Evolutionary conservation across 2,888 invertebrate species (phyloP).

Genomic region (Cryptus viduatorius): DNA sequence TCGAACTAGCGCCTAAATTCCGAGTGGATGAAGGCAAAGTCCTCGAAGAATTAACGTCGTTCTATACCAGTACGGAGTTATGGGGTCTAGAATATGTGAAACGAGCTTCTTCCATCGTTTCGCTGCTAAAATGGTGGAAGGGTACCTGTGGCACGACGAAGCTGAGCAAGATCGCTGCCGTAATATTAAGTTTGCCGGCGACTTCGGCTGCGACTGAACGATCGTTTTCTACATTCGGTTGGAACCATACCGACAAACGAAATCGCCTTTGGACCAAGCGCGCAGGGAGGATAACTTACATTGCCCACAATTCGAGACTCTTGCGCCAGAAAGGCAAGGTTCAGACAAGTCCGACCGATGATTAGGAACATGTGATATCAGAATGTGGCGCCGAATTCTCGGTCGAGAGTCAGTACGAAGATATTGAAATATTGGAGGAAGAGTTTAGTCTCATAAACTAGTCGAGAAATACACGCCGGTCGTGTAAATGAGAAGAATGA

Average conservation of each 20-base stretch:
- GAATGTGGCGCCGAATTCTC: background rate
- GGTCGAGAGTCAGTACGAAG: background rate
- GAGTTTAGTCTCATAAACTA: background rate
- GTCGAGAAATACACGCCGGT: no score
- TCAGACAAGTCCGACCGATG: background rate
- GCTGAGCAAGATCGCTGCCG: slow-evolving; percentile 12
- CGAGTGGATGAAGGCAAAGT: background rate
- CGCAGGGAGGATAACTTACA: slow-evolving; percentile 26
- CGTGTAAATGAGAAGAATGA: no score
- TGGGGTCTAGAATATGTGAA: slow-evolving; percentile 14
- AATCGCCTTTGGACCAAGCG: slow-evolving; percentile 36
- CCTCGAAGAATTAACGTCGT: slow-evolving; percentile 7
- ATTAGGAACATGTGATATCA: background rate
- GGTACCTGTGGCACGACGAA: background rate
- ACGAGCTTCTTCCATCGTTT: slow-evolving; percentile 2
- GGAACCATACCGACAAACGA: slow-evolving; percentile 30
- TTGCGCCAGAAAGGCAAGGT: background rate
- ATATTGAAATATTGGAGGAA: background rate
- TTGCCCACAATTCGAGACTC: slow-evolving; percentile 12
- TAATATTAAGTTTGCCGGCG: slow-evolving; percentile 5
- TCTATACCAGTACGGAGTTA: background rate
- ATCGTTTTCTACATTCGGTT: slow-evolving; percentile 33
- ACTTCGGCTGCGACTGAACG: slow-evolving; percentile 47
- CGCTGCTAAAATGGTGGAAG: slow-evolving; percentile 34
- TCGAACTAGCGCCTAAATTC: no score